A percentile compares a stretch with the other conserved stretches of the same genome.
phyloP scores from a whole-genome alignment of 2,888 invertebrate species.

The Dryobotodes eremita region DNA sequence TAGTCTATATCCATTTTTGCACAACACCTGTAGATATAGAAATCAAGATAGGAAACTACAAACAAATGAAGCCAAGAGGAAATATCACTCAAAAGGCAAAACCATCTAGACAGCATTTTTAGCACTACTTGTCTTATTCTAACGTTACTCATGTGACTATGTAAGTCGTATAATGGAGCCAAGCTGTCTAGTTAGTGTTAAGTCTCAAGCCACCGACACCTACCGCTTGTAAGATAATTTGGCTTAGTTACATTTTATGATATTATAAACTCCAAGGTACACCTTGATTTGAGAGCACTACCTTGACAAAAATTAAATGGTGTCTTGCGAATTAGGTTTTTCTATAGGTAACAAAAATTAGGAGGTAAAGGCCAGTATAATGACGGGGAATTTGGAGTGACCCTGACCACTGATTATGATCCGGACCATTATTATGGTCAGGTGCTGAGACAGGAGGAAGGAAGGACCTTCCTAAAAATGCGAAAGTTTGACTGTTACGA shows the following conservation, averaged over 20 bases:
- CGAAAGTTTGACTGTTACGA: background rate
- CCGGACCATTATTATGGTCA: background rate
- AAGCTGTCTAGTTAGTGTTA: slow-evolving; percentile 27
- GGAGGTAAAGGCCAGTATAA: slow-evolving; percentile 18
- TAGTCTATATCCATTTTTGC: background rate
- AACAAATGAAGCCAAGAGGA: slow-evolving; percentile 30
- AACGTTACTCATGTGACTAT: background rate
- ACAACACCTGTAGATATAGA: background rate
- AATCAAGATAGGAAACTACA: background rate
- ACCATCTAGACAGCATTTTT: slow-evolving; percentile 31
- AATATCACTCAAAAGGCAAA: slow-evolving; percentile 17
- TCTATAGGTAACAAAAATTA: background rate
- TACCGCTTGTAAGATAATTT: background rate
- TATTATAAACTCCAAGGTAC: slow-evolving; percentile 12
- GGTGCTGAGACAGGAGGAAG: background rate
- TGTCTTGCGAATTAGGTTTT: slow-evolving; percentile 28
- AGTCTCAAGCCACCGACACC: background rate
- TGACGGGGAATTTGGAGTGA: background rate
- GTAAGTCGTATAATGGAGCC: slow-evolving; percentile 17
- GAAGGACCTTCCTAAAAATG: background rate
- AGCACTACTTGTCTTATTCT: background rate
- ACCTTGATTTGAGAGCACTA: slow-evolving; percentile 17
- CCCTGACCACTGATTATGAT: background rate
- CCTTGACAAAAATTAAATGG: slow-evolving; percentile 36
- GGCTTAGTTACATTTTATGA: background rate